Evolutionary conservation across 2,888 invertebrate genomes (phyloP), one percentile per base, ranked within the genome.

Genomic region (Slavum lentiscoides): DNA sequence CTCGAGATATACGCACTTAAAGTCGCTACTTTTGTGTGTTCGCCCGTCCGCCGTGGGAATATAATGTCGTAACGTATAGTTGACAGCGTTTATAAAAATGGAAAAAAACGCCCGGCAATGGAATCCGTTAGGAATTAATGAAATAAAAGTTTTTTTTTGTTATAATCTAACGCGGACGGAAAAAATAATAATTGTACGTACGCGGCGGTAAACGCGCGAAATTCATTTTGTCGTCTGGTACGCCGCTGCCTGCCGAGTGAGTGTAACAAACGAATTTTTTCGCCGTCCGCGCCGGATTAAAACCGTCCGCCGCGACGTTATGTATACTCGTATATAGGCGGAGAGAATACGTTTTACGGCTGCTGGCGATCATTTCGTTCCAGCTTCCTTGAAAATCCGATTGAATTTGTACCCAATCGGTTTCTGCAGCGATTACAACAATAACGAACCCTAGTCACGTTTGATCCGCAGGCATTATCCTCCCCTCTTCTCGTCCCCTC

Each of bases 371-470:
- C 39, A 23, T 64, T 80, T 76, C 59, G 4, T 30, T 1, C 17
- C 23, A 7, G 6, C 58, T 62, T 61, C 30, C 9, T n/a, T 37
- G 59, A 23, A 53, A 77, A 62, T 72, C 80, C 72, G 64, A 72
- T 80, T 80, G 70, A 80, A 80, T 77, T 72, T 58, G 55, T 72
- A 58, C 64, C 30, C 80, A 72, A 72, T 80, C 62, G 66, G 72
- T 66, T 72, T 80, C 30, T 43, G 2, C 66, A n/a, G 66, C 64
- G 80, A 80, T 80, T 80, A 72, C 64, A n/a, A 19, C 62, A 55
- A 62, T 80, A 72, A 80, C 39, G 80, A 80, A 80, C 39, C 58
- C 80, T 53, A 17, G 80, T 80, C 80, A 80, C 80, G 80, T 80
- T 58, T 80, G 70, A 72, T 72, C 70, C 69, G 43, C 62, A 23